Evolutionary conservation across 1,140 invertebrate genomes (phyloP).

Genomic region (Eriosoma lanigerum): DNA sequence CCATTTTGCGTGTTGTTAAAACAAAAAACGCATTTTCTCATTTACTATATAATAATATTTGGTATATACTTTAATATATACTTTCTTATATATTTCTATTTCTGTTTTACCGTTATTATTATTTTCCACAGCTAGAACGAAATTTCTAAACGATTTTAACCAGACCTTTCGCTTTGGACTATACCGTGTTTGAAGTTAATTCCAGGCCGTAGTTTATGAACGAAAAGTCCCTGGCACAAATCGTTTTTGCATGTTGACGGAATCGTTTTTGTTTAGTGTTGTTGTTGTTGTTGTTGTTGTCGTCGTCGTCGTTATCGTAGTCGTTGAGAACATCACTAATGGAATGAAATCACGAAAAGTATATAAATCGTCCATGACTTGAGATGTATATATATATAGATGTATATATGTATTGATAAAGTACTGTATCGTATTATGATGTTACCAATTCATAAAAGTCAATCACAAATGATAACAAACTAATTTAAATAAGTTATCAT

Average conservation of each 20-base stretch:
- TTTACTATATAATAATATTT: too few species aligned
- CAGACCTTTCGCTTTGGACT: not conserved
- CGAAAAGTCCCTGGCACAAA: slow-evolving; percentile 24
- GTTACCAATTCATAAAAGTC: too few species aligned
- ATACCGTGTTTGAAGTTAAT: slow-evolving; percentile 21
- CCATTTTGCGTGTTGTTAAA: too few species aligned
- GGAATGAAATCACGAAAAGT: slow-evolving; percentile 33
- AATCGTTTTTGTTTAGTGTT: not conserved
- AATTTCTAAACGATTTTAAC: not conserved
- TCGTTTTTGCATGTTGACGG: slow-evolving; percentile 32
- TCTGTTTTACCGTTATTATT: too few species aligned
- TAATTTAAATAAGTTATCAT: too few species aligned
- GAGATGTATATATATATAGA: not conserved
- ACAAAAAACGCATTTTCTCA: too few species aligned
- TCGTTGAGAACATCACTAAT: slow-evolving; percentile 1
- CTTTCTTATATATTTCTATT: too few species aligned
- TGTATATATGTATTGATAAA: not conserved
- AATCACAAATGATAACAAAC: too few species aligned
- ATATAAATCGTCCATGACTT: too few species aligned
- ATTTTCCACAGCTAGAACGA: not conserved
- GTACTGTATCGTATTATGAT: too few species aligned
- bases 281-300: not conserved
- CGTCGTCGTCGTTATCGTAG: too few species aligned
- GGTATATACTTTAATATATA: too few species aligned
- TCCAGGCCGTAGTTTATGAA: not conserved